Evolutionary conservation across 2,113 vertebrate species (phyloP), one percentile per base, ranked within the genome.

Genomic region (Syrmaticus mikado): DNA sequence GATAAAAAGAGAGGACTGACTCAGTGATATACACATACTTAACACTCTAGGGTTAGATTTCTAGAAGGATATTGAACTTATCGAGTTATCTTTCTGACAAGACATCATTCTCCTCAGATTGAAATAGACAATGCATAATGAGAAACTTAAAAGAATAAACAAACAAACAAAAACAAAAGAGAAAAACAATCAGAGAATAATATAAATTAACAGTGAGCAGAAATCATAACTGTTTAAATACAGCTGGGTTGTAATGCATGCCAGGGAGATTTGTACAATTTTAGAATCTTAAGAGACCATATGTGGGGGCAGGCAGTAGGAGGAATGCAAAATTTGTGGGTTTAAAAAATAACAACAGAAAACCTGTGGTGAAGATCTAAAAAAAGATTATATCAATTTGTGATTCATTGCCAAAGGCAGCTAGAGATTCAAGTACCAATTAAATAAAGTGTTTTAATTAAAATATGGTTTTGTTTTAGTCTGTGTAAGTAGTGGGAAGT

Each of bases 271-370:
- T 60, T 66, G 36, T 70, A 79, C 52, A 81, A 67, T 93, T 94
- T 96, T 95, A 89, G 84, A 85, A 75, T 90, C 77, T 93, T 81
- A 95, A 86, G 58, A 92, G 85, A 93, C 87, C 90, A 94, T 91
- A 93, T 92, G 85, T 93, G 77, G 94, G 91, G 92, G 78, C 71
- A 95, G 80, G 82, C 75, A 82, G 93, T 95, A 75, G 93, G 88
- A 93, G 85, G 95, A 95, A 96, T 94, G 52, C 25, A 96, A 94
- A 96, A 94, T 92, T 89, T 95, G 95, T 96, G 89, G 92, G 89
- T 88, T 96, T 95, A 91, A 96, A 95, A 96, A 96, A 96, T 93
- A 96, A 96, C 85, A 96, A 96, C 94, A 96, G 85, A 92, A 89
- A 94, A 93, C 89, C 89, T 93, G 76, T 82, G 68, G 61, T 0